Conservation (phyloP, 2,888 invertebrate species). For the Synergus laeviventris region DNA sequence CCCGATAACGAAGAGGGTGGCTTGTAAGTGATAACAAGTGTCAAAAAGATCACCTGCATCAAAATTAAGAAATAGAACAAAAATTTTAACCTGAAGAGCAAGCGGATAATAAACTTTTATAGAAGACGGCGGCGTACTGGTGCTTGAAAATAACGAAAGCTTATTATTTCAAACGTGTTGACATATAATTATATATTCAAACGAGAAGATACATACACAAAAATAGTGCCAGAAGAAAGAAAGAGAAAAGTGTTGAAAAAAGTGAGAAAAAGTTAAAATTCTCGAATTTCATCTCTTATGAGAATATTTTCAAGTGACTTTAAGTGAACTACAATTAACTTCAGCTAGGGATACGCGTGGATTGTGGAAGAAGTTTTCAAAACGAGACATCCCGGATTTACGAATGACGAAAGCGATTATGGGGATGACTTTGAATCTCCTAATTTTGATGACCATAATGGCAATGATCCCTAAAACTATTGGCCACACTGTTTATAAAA, state of each 20-base stretch:
- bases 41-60: slow-evolving; percentile 9
- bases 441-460: neutral
- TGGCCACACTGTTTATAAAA: slow-evolving; percentile 7
- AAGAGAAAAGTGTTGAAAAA: neutral
- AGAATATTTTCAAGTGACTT: neutral
- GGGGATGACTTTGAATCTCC: slow-evolving; percentile 16
- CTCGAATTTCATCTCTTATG: neutral
- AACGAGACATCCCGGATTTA: slow-evolving; percentile 11
- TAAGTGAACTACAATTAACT: neutral
- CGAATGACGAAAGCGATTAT: slow-evolving; percentile 20
- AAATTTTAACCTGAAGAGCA: neutral
- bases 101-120: slow-evolving; percentile 14
- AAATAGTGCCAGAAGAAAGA: neutral
- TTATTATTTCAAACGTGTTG: neutral
- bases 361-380: neutral
- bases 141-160: neutral
- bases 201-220: neutral
- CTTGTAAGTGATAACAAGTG: slow-evolving; percentile 38
- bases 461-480: slow-evolving; percentile 5
- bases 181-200: neutral
- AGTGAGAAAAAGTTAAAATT: neutral
- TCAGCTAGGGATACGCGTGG: neutral
- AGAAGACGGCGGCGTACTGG: neutral
- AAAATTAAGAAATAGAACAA: neutral
- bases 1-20: slow-evolving; percentile 44